Evolutionary conservation across 2,888 invertebrate species (phyloP).

Genomic region (Melanchra persicariae): DNA sequence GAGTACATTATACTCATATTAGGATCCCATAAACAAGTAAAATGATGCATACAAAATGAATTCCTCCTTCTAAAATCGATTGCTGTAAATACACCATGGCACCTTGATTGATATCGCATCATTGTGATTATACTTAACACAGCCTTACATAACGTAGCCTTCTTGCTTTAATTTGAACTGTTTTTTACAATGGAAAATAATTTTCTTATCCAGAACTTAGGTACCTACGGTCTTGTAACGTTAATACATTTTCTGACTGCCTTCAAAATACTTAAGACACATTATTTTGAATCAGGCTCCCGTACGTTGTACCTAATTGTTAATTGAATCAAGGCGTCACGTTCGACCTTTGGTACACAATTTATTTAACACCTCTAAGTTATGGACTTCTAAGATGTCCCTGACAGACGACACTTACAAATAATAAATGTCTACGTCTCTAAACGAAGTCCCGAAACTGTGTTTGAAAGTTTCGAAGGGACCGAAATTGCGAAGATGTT

Average conservation of each 20-base stretch:
- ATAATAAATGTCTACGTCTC: constrained; percentile 41
- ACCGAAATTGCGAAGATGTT: constrained; percentile 28
- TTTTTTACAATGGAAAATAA: too few species aligned
- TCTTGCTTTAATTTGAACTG: background rate
- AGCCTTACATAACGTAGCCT: background rate
- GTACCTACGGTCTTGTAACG: too few species aligned
- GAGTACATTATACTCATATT: background rate
- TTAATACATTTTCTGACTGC: background rate
- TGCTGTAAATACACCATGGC: background rate
- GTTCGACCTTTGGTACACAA: constrained; percentile 37
- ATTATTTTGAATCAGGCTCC: constrained; percentile 8
- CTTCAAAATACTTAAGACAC: constrained; percentile 5
- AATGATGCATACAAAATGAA: background rate
- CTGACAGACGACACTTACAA: constrained; percentile 33
- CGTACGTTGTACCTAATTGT: constrained; percentile 1
- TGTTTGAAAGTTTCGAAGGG: constrained; percentile 33
- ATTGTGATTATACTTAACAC: background rate
- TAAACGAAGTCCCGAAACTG: constrained; percentile 33
- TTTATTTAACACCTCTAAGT: constrained; percentile 41
- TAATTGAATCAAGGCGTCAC: constrained; percentile 33
- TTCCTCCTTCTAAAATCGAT: background rate
- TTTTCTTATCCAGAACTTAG: too few species aligned
- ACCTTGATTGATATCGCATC: background rate
- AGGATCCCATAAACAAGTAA: too few species aligned
- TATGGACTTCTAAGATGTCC: constrained; percentile 14